Base-by-base conservation (phyloP, 2,888 invertebrate species). In the Drosophila antonietae region DNA sequence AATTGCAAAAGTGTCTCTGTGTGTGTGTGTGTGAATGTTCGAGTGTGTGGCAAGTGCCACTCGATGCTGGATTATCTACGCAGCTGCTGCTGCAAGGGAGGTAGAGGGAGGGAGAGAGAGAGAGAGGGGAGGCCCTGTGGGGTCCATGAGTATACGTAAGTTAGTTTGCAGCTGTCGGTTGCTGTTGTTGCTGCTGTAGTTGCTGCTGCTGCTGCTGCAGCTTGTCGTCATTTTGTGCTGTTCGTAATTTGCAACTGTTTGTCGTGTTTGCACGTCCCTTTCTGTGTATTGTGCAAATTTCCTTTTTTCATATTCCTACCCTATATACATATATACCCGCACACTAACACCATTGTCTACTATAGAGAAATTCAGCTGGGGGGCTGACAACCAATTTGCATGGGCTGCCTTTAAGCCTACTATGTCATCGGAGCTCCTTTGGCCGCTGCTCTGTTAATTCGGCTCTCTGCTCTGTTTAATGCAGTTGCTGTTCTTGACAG, bases 221-320 rank as follows among this genome's bases (percentile, higher is more conserved):
- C 63, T 71, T 68, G 61, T 78, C 43, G 66, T 65, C 78, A 66
- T 70, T 71, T 62, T 57, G 73, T 82, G 58, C 73, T 71, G 65
- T 68, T 72, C 63, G 81, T 74, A 86, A 84, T 84, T 81, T 80
- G 87, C 84, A 78, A 80, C 84, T 84, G 84, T 84, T 84, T 84
- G 75, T 80, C 87, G 75, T 83, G 84, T 84, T 84, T 76, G 82
- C 87, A 81, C 84, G 59, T 86, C 87, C 84, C 73, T 70, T 84
- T 87, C 84, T 66, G 72, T 85, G 87, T 87, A 73, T 80, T 88
- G 85, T 85, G 85, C 82, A 88, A 85, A 82, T 87, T 74, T 80
- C 41, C 49, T 65, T 79, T 70, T 77, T 69, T 71, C 84, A 70
- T 79, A 55, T 55, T 55, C 39, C 39, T 39, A 28, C 39, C 28